Base-by-base conservation (phyloP, 2,113 vertebrate genomes). In the Spilogale gracilis region DNA sequence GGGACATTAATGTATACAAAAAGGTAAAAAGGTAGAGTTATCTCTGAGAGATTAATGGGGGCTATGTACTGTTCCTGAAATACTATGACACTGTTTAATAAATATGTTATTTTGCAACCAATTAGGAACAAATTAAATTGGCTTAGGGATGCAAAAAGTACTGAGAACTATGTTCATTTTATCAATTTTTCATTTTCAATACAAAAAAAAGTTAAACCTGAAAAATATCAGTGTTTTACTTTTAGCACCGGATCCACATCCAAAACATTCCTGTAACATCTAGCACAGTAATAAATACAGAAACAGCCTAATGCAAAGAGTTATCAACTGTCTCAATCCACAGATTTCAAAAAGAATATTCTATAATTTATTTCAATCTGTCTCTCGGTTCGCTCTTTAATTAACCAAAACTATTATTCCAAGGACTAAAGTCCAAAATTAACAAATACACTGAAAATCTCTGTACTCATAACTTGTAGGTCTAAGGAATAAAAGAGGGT, bases 271-370 rank as follows among this genome's bases (percentile, higher is more conserved):
- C 48, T 73, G 14, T 78, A 84, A 78, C 11, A 89, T 78, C 52
- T 86, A 23, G 58, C 6, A 84, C 43, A 25, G n/a, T 78, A 12
- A 63, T 65, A n/a, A 58, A 82, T 89, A 94, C 79, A 56, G 85
- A 80, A 81, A 69, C 0, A 83, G 2, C 25, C 56, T 81, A 84
- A 83, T 58, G 21, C 8, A 89, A 93, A 16, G 60, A 52, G 21
- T 45, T 45, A 74, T 25, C 65, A 67, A 92, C 10, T 67, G 83
- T 21, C 23, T 93, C 48, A 38, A 84, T n/a, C 78, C 56, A 71
- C 10, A 78, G 78, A n/a, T 89, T 89, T 63, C n/a, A 74, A 69
- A 96, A 93, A 60, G 38, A 89, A n/a, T 81, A 96, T 17, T 80
- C 7, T 23, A 85, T 60, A 81, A 63, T n/a, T 88, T 80, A 92